These are phyloP conservation scores for Tonatia bakeri DNA, from an alignment of 2,113 vertebrate species.

Conservation along the genomic window DNA sequence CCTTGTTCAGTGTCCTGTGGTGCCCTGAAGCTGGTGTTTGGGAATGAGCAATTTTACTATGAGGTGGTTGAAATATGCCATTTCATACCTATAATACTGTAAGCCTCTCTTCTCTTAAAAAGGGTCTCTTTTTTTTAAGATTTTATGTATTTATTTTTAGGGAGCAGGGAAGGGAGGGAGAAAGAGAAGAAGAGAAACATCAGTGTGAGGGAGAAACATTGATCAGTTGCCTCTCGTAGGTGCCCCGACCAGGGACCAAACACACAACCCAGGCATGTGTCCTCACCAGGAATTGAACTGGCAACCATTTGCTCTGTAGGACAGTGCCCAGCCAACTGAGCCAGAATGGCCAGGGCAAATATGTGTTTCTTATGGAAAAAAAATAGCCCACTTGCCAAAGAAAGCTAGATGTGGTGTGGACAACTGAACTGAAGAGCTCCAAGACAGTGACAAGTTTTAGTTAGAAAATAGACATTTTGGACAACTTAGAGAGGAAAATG, in stretches of 20 bases:
- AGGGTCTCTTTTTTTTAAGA: background rate
- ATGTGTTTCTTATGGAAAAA: background rate
- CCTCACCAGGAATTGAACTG: too few species aligned
- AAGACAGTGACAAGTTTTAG: background rate
- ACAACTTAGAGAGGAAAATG: slow-evolving; percentile 24
- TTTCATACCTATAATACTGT: background rate
- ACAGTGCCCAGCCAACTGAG: too few species aligned
- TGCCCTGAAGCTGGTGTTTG: background rate
- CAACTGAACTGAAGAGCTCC: background rate
- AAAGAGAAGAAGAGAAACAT: too few species aligned
- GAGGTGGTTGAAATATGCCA: background rate
- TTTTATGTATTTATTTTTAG: too few species aligned
- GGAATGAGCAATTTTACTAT: background rate
- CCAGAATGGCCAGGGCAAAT: too few species aligned
- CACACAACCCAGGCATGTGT: too few species aligned
- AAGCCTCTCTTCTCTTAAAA: background rate
- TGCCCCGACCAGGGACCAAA: too few species aligned
- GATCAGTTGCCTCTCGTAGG: too few species aligned
- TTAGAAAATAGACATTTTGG: background rate
- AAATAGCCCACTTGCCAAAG: background rate
- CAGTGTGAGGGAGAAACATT: too few species aligned
- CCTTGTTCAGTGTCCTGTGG: background rate
- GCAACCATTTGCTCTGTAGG: too few species aligned
- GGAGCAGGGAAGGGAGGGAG: too few species aligned
- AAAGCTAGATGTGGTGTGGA: background rate